Conservation (phyloP, 1,140 invertebrate species). For the Penaeus chinensis region DNA sequence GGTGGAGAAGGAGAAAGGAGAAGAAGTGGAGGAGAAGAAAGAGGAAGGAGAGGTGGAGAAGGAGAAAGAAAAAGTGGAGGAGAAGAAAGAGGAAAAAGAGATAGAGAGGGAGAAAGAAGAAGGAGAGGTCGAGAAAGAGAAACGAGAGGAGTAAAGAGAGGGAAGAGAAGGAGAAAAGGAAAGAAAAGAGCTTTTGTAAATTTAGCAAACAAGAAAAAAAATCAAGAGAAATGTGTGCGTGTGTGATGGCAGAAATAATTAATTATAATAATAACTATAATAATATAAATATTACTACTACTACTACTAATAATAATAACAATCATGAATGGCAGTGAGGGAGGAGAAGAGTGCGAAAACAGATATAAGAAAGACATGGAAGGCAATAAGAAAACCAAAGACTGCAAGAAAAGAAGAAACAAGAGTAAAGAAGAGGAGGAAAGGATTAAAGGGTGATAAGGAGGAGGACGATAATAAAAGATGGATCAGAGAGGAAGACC, state of each 20-base stretch:
- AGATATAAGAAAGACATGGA: background rate
- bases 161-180: background rate
- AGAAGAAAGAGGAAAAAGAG: background rate
- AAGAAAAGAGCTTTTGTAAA: background rate
- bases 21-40: background rate
- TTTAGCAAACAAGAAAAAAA: no score
- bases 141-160: background rate
- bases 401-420: constrained; percentile 12
- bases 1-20: background rate
- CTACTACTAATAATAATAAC: background rate
- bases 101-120: constrained; percentile 24
- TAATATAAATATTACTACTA: no score
- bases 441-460: background rate
- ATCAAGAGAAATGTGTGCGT: no score
- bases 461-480: background rate
- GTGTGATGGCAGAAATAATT: no score
- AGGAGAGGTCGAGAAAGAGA: background rate
- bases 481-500: no score
- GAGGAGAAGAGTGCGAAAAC: background rate
- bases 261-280: no score
- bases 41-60: background rate
- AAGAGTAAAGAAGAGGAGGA: background rate
- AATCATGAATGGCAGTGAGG: no score
- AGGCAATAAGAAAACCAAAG: background rate
- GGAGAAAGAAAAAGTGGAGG: background rate